Conservation (phyloP, 2,888 invertebrate species). For the Drosophila anomalipes region DNA sequence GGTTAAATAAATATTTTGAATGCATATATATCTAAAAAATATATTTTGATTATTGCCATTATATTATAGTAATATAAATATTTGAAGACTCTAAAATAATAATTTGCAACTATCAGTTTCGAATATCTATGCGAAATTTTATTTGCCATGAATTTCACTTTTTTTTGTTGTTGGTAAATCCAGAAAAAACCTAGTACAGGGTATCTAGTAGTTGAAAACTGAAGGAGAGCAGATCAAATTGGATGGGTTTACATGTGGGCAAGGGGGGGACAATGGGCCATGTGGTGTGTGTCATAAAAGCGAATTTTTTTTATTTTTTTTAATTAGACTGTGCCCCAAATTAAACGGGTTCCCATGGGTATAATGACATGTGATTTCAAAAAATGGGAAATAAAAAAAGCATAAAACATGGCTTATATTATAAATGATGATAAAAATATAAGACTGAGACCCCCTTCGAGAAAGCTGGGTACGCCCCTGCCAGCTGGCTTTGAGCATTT, state of each 20-base stretch:
- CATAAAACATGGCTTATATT: neutral
- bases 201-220: constrained; percentile 1
- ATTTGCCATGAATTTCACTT: neutral
- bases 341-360: neutral
- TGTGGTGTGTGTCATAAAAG: neutral
- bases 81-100: neutral
- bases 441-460: neutral
- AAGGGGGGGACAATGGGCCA: neutral
- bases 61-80: neutral
- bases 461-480: neutral
- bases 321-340: neutral
- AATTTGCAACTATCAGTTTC: neutral
- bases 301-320: neutral
- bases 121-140: neutral
- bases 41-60: neutral
- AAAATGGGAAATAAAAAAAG: neutral
- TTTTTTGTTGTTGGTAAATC: no score
- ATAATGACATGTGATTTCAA: neutral
- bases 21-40: neutral
- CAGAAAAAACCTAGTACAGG: neutral
- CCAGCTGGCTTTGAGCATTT: constrained; percentile 5
- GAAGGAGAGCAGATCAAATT: neutral
- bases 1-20: neutral
- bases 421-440: neutral
- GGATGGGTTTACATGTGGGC: no score